Conservation (phyloP, 2,888 invertebrate species). For the Caprella mutica region DNA sequence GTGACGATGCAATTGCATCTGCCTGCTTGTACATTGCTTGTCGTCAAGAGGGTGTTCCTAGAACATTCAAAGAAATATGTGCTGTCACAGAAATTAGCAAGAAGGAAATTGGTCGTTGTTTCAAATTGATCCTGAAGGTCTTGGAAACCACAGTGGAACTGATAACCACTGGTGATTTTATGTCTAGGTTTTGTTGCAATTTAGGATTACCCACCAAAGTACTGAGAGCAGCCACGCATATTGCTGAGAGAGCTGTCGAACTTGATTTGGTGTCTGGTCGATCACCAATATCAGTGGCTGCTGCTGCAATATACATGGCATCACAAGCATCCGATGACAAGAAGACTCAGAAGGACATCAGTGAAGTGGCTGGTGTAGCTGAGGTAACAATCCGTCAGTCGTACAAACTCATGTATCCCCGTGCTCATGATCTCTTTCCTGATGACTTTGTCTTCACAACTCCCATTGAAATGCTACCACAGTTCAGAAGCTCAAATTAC, state of each 20-base stretch:
- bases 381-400: constrained; percentile 96
- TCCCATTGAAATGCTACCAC: constrained; percentile 82
- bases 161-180: constrained; percentile 97
- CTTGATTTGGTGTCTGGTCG: constrained; percentile 93
- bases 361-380: constrained; percentile 95
- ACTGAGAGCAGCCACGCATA: constrained; percentile 87
- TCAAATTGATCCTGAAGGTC: constrained; percentile 90
- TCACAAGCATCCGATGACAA: constrained; percentile 93
- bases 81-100: constrained; percentile 98
- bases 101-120: constrained; percentile 97
- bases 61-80: constrained; percentile 98
- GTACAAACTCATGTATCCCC: constrained; percentile 93
- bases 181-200: constrained; percentile 97
- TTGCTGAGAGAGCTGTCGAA: constrained; percentile 91
- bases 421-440: constrained; percentile 83
- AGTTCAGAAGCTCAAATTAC: constrained; percentile 4
- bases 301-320: constrained; percentile 99
- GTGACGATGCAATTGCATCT: constrained; percentile 96
- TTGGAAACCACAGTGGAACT: constrained; percentile 93
- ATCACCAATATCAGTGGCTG: constrained; percentile 96
- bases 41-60: constrained; percentile 93
- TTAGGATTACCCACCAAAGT: constrained; percentile 45
- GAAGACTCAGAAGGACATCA: constrained; percentile 91
- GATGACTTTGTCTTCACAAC: constrained; percentile 91
- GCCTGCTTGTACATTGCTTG: constrained; percentile 98